Percentiles rank a stretch among this genome's conserved stretches.
These are phyloP conservation scores for Agrenia bidenticulata DNA, from an alignment of 2,888 invertebrate species.

Conservation along the genomic window DNA sequence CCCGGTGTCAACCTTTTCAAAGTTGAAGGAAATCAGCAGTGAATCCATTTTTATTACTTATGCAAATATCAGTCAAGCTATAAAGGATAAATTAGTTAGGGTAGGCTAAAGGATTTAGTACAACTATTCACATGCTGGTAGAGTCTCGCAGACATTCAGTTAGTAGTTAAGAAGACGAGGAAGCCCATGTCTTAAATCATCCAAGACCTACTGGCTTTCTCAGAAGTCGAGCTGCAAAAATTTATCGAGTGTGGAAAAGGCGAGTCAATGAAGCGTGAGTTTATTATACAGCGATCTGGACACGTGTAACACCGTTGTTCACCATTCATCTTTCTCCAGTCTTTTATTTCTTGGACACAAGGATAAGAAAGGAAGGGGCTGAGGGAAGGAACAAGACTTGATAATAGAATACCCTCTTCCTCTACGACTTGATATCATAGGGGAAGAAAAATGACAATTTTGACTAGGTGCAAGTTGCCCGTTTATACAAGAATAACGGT, in stretches of 20 bases:
- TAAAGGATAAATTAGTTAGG: too few relatives aligned
- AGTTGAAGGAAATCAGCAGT: too few relatives aligned
- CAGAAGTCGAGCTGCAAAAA: neutral
- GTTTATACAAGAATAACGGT: conserved; percentile 3
- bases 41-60: too few relatives aligned
- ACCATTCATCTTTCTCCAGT: conserved; percentile 14
- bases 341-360: too few relatives aligned
- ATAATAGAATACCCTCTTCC: neutral
- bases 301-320: conserved; percentile 17
- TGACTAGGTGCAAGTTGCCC: neutral
- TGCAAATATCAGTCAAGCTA: too few relatives aligned
- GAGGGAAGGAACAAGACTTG: neutral
- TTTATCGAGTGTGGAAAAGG: conserved; percentile 20
- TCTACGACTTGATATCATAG: neutral
- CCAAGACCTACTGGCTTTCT: neutral
- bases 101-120: too few relatives aligned
- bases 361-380: neutral
- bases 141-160: too few relatives aligned
- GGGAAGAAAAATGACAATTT: neutral
- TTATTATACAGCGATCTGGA: conserved; percentile 8
- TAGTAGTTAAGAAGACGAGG: too few relatives aligned
- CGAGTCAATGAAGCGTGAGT: conserved; percentile 15
- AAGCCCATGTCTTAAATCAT: neutral
- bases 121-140: too few relatives aligned
- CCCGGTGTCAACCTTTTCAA: too few relatives aligned